These are phyloP conservation scores for Dicerorhinus sumatrensis DNA, from an alignment of 2,113 vertebrate species.

Conservation along the genomic window DNA sequence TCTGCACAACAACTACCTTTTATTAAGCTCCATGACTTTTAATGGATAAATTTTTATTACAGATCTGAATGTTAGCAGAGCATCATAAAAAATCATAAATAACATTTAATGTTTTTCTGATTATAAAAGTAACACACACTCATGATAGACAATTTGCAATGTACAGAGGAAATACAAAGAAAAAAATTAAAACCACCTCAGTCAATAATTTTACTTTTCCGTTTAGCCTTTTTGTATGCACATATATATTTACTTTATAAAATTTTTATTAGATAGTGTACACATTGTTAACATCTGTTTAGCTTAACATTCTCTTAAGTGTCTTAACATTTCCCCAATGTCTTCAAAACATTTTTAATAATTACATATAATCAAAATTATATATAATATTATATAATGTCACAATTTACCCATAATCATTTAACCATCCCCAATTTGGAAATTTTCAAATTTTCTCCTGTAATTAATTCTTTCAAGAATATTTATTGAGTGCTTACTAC, in stretches of 20 bases:
- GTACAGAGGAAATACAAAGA: not conserved
- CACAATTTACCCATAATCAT: constrained; percentile 18
- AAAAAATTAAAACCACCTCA: not conserved
- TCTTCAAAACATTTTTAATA: constrained; percentile 50
- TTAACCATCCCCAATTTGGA: not conserved
- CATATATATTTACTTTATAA: not conserved
- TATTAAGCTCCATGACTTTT: not conserved
- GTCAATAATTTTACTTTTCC: constrained; percentile 19
- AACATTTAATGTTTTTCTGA: constrained; percentile 48
- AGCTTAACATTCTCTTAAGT: not conserved
- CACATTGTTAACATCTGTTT: not conserved
- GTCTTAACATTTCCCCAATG: not conserved
- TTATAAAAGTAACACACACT: constrained; percentile 37
- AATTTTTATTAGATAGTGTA: not conserved
- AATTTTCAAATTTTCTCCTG: constrained; percentile 36
- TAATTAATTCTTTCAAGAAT: constrained; percentile 14
- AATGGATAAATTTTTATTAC: constrained; percentile 18
- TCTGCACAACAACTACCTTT: not conserved
- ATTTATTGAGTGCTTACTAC: constrained; percentile 7
- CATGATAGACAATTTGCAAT: not conserved
- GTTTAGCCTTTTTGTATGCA: not conserved
- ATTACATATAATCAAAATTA: no score
- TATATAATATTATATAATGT: not conserved
- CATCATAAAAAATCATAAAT: constrained; percentile 29
- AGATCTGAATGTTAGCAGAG: constrained; percentile 31